Base-by-base conservation (phyloP, 2,797 vertebrate genomes). In the Molossus alvarezi region DNA sequence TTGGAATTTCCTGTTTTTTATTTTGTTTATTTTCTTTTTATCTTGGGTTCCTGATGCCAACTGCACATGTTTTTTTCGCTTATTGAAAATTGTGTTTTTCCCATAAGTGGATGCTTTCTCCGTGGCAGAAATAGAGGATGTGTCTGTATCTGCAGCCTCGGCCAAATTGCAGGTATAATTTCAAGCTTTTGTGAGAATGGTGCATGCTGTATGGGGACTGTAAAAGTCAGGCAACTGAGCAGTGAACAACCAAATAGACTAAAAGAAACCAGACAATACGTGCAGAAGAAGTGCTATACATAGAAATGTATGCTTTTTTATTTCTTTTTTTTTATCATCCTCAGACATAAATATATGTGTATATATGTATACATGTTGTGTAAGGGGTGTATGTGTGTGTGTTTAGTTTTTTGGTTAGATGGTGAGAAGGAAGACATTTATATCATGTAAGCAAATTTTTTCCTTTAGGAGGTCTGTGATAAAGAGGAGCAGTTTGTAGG, bases 11-110 rank as follows among this genome's bases (percentile, higher is more conserved):
- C 11, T 37, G 71, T 20, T 41, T 71, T 88, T 55, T 60, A 48
- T n/a, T 76, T 73, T 87, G 2, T 73, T 82, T 82, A 13, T 84
- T 88, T 82, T 87, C 64, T 90, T 92, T 91, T 77, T 60, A 71
- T 55, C 25, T 73, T 92, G 55, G 37, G n/a, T 20, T 71, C 9
- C 62, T 77, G 41, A 92, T 83, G 69, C 65, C 69, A 94, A 79
- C 48, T 41, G 18, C 10, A 87, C 14, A 37, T 90, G n/a, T 27
- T 58, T 84, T 87, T 82, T 72, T 53, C 33, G 55, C 27, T 88
- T 8, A 72, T 79, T 87, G 41, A 51, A 90, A 83, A 77, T 48
- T 94, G 27, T 62, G 33, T 64, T 87, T 95, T 85, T 67, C 64
- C 51, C 5, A 3, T 65, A 86, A 90, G 51, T 92, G 58, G 23